A percentile compares a stretch with the other conserved stretches of the same genome.
These are phyloP conservation scores for Halcyon leucocephala DNA, from an alignment of 2,797 vertebrate species.

Conservation along the genomic window DNA sequence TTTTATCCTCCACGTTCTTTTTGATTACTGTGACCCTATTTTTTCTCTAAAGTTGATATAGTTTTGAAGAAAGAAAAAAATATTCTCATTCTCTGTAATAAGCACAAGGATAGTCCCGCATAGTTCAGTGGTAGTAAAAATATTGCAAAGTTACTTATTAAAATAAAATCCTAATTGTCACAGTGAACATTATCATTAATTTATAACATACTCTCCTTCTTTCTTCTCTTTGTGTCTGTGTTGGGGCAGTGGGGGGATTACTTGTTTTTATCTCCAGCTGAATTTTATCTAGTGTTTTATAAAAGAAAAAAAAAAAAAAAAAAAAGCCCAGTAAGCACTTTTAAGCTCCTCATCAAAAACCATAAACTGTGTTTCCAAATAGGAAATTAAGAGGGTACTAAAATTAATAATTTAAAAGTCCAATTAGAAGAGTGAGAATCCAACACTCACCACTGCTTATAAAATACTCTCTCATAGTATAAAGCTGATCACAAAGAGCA, in stretches of 20 bases:
- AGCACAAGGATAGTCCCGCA: not conserved
- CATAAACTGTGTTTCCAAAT: too few species aligned
- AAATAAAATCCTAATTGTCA: not conserved
- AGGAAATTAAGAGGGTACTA: not conserved
- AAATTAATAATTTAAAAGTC: not conserved
- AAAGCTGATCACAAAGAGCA: not conserved
- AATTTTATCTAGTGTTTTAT: not conserved
- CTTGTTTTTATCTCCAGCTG: not conserved
- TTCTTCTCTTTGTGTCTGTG: accelerated
- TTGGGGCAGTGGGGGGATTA: accelerated
- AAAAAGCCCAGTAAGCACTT: not conserved
- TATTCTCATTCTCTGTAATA: not conserved
- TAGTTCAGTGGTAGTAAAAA: not conserved
- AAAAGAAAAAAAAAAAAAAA: not conserved
- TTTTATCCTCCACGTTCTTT: not conserved
- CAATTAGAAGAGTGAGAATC: not conserved
- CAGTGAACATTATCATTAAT: not conserved
- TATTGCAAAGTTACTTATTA: not conserved
- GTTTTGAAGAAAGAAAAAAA: not conserved
- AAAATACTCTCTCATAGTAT: not conserved
- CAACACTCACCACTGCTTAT: not conserved
- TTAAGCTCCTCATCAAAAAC: not conserved
- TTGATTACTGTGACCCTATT: not conserved
- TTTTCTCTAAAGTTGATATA: not conserved
- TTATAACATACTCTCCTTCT: not conserved